Percentiles rank a stretch among this genome's conserved stretches.
Conservation (phyloP, 2,113 vertebrate genomes). For the Chaenocephalus aceratus region DNA sequence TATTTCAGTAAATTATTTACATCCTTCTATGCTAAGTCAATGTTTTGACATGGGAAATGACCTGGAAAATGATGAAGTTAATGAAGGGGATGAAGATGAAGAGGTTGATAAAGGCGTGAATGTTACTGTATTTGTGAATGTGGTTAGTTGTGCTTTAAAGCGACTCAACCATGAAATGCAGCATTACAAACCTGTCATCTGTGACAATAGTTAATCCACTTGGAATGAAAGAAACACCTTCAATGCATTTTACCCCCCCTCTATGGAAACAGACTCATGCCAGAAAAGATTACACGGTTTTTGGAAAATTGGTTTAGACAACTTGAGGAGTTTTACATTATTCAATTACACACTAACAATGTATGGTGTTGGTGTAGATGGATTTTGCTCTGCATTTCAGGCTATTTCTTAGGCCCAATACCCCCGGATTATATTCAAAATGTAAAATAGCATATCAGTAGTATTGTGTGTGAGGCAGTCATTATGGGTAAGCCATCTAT, state of each 20-base stretch:
- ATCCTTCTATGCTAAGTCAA: constrained; percentile 10
- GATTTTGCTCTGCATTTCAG: neutral
- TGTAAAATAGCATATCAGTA: too few relatives aligned
- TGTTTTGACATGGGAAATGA: constrained; percentile 40
- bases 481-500: too few relatives aligned
- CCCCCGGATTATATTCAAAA: too few relatives aligned
- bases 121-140: constrained; percentile 3
- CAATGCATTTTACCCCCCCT: neutral
- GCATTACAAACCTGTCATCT: constrained; percentile 10
- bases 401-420: neutral
- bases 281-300: neutral
- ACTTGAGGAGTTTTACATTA: neutral
- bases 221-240: neutral
- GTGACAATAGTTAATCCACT: neutral
- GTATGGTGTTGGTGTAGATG: neutral
- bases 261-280: neutral
- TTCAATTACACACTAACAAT: neutral
- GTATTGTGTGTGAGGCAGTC: too few relatives aligned
- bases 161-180: constrained; percentile 1
- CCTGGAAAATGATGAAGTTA: constrained; percentile 34
- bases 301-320: neutral
- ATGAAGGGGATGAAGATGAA: constrained; percentile 44
- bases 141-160: constrained; percentile 33
- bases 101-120: constrained; percentile 12
- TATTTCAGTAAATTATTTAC: constrained; percentile 27